Conservation (phyloP, 2,797 vertebrate genomes). For the Ceryle rudis region DNA sequence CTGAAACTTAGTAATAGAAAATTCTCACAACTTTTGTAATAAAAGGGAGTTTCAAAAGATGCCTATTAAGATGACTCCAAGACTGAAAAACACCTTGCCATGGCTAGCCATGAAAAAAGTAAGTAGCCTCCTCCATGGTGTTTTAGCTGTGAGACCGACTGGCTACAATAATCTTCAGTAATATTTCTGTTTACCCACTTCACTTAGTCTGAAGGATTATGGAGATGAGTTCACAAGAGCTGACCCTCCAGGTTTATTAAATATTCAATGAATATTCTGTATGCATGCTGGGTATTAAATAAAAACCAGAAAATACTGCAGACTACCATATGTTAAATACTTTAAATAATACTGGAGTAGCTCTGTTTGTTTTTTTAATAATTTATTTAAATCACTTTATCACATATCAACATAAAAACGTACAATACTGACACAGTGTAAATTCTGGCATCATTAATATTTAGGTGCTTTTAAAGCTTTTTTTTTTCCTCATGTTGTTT, state of each 20-base stretch:
- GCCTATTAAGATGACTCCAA: neutral
- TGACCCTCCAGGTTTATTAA: slow-evolving; percentile 81
- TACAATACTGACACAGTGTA: slow-evolving; percentile 9
- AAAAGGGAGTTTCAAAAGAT: slow-evolving; percentile 6
- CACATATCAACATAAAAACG: slow-evolving; percentile 46
- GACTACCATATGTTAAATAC: slow-evolving; percentile 44
- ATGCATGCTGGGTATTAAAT: slow-evolving; percentile 78
- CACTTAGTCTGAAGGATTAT: slow-evolving; percentile 63
- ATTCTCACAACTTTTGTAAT: neutral
- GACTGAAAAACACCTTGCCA: neutral
- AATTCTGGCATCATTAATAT: slow-evolving; percentile 28
- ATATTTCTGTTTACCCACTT: slow-evolving; percentile 52
- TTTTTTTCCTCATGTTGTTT: neutral
- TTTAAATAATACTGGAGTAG: slow-evolving; percentile 41
- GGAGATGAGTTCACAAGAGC: slow-evolving; percentile 64
- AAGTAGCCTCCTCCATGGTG: neutral
- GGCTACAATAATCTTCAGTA: slow-evolving; percentile 31
- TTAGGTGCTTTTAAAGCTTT: slow-evolving; percentile 15
- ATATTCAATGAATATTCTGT: slow-evolving; percentile 72
- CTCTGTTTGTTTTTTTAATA: slow-evolving; percentile 60
- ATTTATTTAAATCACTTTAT: slow-evolving; percentile 70
- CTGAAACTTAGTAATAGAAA: neutral
- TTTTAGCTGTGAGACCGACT: neutral
- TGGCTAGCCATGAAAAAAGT: neutral
- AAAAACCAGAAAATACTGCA: slow-evolving; percentile 64